Conservation (phyloP, 2,888 invertebrate genomes). For the Cheilosia impressa region DNA sequence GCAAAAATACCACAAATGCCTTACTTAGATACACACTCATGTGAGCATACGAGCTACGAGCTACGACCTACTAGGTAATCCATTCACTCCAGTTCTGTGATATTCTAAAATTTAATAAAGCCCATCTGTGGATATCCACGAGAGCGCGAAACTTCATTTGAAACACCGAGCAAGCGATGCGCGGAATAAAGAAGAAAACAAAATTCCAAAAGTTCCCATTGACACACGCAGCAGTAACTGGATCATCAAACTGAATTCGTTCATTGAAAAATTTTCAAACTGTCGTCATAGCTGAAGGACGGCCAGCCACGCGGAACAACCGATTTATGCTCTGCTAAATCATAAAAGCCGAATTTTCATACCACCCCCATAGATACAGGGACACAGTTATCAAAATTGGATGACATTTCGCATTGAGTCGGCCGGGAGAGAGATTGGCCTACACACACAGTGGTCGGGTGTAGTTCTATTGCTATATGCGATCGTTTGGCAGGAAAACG, state of each 20-base stretch:
- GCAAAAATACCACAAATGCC: not conserved
- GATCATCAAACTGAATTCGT: not conserved
- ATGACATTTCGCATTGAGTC: constrained; percentile 34
- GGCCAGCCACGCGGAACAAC: constrained; percentile 41
- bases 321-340: constrained; percentile 68
- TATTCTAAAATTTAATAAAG: constrained; percentile 31
- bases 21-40: not conserved
- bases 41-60: not conserved
- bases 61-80: not conserved
- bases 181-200: not conserved
- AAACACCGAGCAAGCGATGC: not conserved
- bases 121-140: not conserved
- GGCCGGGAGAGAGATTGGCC: not conserved
- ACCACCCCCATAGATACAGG: not conserved
- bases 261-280: constrained; percentile 16
- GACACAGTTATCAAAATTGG: constrained; percentile 35
- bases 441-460: not conserved
- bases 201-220: not conserved
- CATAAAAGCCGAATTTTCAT: constrained; percentile 43
- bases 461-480: not conserved
- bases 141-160: constrained; percentile 18
- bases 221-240: constrained; percentile 10
- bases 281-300: not conserved
- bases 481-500: no score
- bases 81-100: constrained; percentile 8